Evolutionary conservation across 2,113 vertebrate species (phyloP), one percentile per base, ranked within the genome.

Genomic region (Cyanoramphus novaezelandiae): DNA sequence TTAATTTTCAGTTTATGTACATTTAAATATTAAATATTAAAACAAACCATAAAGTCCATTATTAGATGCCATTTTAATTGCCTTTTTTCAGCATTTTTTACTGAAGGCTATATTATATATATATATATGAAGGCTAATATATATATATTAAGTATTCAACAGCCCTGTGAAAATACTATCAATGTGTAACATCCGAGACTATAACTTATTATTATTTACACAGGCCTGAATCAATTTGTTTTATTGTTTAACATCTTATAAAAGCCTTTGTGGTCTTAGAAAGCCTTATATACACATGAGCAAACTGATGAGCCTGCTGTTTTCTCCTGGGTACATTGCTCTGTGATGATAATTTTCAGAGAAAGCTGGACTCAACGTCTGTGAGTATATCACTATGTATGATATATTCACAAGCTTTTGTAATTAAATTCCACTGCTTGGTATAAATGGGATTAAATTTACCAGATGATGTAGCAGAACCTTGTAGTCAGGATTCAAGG

Each of bases 291-390:
- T 27, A 63, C 17, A 35, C 37, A 77, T 53, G 9, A 46, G 33
- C 53, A 83, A 81, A 68, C 25, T 33, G 20, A 7, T 64, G 28
- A 93, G 41, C 64, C 67, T 90, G 46, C 50, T 63, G 16, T 78
- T 90, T 92, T 86, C 53, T 68, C 79, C 39, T 46, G 71, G 60
- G 33, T 83, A 20, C 55, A 23, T 65, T 86, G 27, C 65, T 91
- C 79, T 80, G 46, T 85, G 68, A 17, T 92, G 75, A 80, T 92
- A 90, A 93, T 97, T 94, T 94, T 81, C 64, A 93, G 64, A 68
- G 75, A 82, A 90, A 95, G 46, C n/a, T 83, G 43, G 85, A 81
- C 71, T 70, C 80, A 80, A 3, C 68, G 83, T 81, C 85, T 80
- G 68, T 57, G 55, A 80, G 37, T 82, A 31, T 69, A 88, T 67